These are phyloP conservation scores for Melanotaenia boesemani DNA, from an alignment of 2,797 vertebrate genomes.

Conservation along the genomic window DNA sequence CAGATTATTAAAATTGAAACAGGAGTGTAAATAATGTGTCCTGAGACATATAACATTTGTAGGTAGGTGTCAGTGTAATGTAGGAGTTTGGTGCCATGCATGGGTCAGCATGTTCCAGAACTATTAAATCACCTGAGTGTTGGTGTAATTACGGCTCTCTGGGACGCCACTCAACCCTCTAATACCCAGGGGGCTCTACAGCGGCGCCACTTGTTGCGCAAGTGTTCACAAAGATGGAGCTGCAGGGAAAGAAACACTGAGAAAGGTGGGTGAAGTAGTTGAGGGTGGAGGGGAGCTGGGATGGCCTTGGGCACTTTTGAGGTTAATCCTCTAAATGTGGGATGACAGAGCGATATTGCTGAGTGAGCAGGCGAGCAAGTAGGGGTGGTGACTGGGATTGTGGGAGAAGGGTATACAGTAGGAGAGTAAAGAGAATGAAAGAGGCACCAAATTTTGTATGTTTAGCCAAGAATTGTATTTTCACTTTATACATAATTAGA, in stretches of 20 bases:
- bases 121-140: slow-evolving; percentile 79
- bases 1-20: slow-evolving; percentile 15
- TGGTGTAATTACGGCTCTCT: slow-evolving; percentile 82
- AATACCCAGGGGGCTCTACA: slow-evolving; percentile 79
- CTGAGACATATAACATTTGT: slow-evolving; percentile 36
- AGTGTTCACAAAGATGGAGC: slow-evolving; percentile 66
- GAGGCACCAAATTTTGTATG: slow-evolving; percentile 29
- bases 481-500: slow-evolving; percentile 12
- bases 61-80: slow-evolving; percentile 59
- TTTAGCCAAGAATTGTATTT: slow-evolving; percentile 27
- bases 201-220: slow-evolving; percentile 83
- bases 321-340: slow-evolving; percentile 81
- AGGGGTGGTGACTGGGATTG: slow-evolving; percentile 37
- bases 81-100: slow-evolving; percentile 62
- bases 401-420: slow-evolving; percentile 27
- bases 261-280: slow-evolving; percentile 44
- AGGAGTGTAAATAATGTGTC: slow-evolving; percentile 25
- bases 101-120: slow-evolving; percentile 78
- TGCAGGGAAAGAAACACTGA: slow-evolving; percentile 57
- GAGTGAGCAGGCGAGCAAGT: slow-evolving; percentile 47
- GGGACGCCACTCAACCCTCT: slow-evolving; percentile 79
- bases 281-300: slow-evolving; percentile 48
- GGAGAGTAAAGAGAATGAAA: slow-evolving; percentile 36
- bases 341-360: slow-evolving; percentile 78
- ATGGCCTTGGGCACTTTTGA: slow-evolving; percentile 75